Conservation (phyloP, 2,888 invertebrate genomes). For the Pinctada fucata region DNA sequence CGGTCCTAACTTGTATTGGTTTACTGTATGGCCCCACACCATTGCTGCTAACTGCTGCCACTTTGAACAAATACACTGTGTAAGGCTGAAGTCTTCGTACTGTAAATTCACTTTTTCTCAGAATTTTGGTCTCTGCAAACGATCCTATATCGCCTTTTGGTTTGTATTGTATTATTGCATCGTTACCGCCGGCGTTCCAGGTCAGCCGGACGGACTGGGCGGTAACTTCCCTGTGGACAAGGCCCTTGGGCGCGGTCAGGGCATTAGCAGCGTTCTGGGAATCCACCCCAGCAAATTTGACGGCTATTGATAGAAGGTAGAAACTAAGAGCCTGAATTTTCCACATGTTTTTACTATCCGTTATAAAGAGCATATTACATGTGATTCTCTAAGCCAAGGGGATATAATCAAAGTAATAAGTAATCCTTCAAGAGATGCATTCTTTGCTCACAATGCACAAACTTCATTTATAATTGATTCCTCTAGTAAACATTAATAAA, state of each 20-base stretch:
- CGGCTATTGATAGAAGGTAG: not conserved
- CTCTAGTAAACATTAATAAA: not conserved
- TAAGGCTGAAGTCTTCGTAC: conserved; percentile 89
- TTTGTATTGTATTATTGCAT: conserved; percentile 97
- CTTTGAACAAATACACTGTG: conserved; percentile 97
- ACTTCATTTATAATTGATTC: not conserved
- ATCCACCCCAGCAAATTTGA: not conserved
- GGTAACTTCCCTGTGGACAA: conserved; percentile 94
- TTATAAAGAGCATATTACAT: not conserved
- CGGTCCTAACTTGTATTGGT: conserved; percentile 94
- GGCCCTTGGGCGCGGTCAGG: conserved; percentile 84
- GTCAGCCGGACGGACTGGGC: conserved; percentile 93
- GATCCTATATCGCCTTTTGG: conserved; percentile 85
- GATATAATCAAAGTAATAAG: not conserved
- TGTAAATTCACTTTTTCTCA: conserved; percentile 89
- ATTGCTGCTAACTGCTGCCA: conserved; percentile 95
- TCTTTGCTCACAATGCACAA: not conserved
- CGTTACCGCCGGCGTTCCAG: conserved; percentile 86
- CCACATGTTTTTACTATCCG: not conserved
- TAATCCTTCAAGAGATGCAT: not conserved
- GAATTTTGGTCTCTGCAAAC: conserved; percentile 92
- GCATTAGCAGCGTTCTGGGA: conserved; percentile 5
- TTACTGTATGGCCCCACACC: conserved; percentile 93
- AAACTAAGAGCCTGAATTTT: not conserved
- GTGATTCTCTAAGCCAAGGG: not conserved